A percentile compares a stretch with the other conserved stretches of the same genome.
phyloP scores from a whole-genome alignment of 2,888 invertebrate species.

The Drosophila paramelanica region DNA sequence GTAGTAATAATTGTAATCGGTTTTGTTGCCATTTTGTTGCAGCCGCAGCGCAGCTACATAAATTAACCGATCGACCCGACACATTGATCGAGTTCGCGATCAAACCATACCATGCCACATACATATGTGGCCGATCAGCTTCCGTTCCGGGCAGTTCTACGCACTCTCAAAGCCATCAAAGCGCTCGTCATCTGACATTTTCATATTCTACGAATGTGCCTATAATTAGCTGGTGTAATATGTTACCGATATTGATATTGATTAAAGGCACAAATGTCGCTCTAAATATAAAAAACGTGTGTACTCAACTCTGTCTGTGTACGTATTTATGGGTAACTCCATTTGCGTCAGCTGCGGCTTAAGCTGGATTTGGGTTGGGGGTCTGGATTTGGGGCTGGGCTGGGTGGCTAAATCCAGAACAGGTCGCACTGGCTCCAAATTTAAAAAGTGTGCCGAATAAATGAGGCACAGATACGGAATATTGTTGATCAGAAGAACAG shows the following conservation, averaged over 20 bases:
- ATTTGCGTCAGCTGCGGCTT: conserved; percentile 51
- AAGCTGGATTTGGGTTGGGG: conserved; percentile 3
- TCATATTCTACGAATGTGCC: conserved; percentile 41
- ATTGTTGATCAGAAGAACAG: conserved; percentile 8
- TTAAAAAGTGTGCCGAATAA: conserved; percentile 61
- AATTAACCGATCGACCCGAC: conserved; percentile 42
- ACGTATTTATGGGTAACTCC: conserved; percentile 25
- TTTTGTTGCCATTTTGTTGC: conserved; percentile 42
- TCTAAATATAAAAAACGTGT: conserved; percentile 21
- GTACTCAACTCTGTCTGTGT: conserved; percentile 4
- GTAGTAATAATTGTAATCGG: conserved; percentile 80
- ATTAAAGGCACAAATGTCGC: background rate
- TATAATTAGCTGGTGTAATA: background rate
- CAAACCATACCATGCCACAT: background rate
- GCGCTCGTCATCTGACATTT: conserved; percentile 63
- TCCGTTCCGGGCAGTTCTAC: conserved; percentile 48
- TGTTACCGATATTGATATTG: no score
- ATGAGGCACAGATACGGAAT: conserved; percentile 15
- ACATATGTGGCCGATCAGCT: conserved; percentile 12
- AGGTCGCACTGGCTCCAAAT: conserved; percentile 32
- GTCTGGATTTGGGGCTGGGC: conserved; percentile 8
- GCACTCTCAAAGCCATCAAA: conserved; percentile 36
- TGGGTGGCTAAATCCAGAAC: conserved; percentile 29
- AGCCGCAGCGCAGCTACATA: conserved; percentile 47
- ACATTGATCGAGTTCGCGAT: conserved; percentile 41